A percentile compares a stretch with the other conserved stretches of the same genome.
Conservation (phyloP, 2,888 invertebrate species). For the Ectropis crepuscularia region DNA sequence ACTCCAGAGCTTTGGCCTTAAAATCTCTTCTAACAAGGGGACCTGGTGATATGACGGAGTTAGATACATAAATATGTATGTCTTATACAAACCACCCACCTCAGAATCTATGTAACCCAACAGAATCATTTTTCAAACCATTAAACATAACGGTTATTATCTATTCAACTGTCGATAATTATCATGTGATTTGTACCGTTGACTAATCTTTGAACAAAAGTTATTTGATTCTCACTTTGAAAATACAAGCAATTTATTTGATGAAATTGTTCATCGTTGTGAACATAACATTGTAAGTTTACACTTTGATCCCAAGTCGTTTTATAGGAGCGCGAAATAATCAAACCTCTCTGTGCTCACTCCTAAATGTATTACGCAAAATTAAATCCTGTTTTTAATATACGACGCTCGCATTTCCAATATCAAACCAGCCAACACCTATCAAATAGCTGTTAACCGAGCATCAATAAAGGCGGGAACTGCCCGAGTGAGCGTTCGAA, state of each 20-base stretch:
- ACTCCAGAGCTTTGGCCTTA: no score
- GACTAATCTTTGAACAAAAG: conserved; percentile 4
- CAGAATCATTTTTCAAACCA: no score
- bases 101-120: no score
- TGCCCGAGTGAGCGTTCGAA: conserved; percentile 14
- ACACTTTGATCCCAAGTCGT: conserved; percentile 4
- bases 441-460: conserved; percentile 11
- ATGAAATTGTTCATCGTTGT: not conserved
- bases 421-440: conserved; percentile 78
- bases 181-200: not conserved
- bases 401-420: conserved; percentile 4
- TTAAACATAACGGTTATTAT: not conserved
- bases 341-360: conserved; percentile 3
- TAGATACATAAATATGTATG: no score
- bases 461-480: conserved; percentile 19
- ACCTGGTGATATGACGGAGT: no score
- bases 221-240: conserved; percentile 2
- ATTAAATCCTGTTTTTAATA: conserved; percentile 1
- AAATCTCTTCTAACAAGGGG: no score
- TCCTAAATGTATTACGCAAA: not conserved
- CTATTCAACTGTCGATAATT: not conserved
- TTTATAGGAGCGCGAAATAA: not conserved
- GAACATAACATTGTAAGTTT: conserved; percentile 5
- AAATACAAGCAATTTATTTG: conserved; percentile 3
- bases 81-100: no score